A percentile compares a stretch with the other conserved stretches of the same genome.
Conservation (phyloP, 2,113 vertebrate species). For the Astatotilapia flaviijosephi region DNA sequence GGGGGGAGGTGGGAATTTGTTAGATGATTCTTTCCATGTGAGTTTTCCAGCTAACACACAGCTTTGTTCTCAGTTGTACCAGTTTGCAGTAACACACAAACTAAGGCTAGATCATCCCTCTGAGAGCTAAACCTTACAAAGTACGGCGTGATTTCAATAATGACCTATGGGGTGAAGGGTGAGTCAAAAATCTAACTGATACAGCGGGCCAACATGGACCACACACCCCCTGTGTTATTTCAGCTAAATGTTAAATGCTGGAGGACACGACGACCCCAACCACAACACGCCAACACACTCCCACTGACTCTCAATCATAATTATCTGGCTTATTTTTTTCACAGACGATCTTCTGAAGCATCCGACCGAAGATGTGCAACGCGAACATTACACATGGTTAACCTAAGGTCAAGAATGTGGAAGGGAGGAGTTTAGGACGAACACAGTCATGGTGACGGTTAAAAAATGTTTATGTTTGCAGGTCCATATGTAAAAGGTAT, state of each 20-base stretch:
- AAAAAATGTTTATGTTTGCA: background rate
- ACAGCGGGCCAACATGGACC: background rate
- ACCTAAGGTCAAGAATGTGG: background rate
- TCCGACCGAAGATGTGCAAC: background rate
- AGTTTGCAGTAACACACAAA: background rate
- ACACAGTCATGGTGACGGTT: background rate
- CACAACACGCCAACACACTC: constrained; percentile 5
- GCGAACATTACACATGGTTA: background rate
- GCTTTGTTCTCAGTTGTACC: background rate
- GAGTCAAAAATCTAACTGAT: background rate
- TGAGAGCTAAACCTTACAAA: background rate
- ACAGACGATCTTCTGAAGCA: background rate
- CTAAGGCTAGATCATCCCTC: background rate
- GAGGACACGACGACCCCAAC: background rate
- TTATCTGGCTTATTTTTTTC: background rate
- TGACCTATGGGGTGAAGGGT: background rate
- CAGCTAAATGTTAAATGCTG: background rate
- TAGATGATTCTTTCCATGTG: constrained; percentile 48
- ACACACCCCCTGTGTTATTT: background rate
- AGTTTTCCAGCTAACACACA: background rate
- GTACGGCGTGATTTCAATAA: background rate
- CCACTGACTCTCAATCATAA: background rate
- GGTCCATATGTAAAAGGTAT: background rate
- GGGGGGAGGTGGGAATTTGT: background rate
- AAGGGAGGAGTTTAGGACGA: background rate